These are phyloP conservation scores for Lochmaea capreae DNA, from an alignment of 2,888 invertebrate species.

Conservation along the genomic window DNA sequence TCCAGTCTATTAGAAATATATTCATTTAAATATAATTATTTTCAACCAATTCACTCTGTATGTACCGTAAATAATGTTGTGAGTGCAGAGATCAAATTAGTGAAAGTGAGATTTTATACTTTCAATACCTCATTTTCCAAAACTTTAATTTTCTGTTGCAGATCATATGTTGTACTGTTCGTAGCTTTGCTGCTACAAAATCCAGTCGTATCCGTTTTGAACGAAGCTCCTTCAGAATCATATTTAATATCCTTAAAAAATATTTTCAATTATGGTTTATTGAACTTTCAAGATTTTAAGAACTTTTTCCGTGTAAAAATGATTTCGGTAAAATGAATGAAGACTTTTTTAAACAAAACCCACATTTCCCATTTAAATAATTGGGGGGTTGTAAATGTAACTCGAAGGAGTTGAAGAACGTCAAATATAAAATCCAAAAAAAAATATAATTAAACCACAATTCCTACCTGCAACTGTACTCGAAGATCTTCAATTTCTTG, in stretches of 20 bases:
- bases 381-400: not conserved
- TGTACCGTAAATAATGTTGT: not conserved
- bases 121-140: constrained; percentile 52
- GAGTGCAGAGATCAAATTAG: too few species aligned
- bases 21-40: too few species aligned
- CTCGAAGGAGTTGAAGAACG: not conserved
- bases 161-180: constrained; percentile 42
- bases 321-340: too few species aligned
- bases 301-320: too few species aligned
- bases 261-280: constrained; percentile 1
- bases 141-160: constrained; percentile 50
- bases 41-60: not conserved
- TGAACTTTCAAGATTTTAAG: too few species aligned
- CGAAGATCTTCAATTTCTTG: constrained; percentile 64
- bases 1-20: too few species aligned
- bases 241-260: constrained; percentile 51
- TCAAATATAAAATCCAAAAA: constrained; percentile 3
- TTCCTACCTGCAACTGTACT: constrained; percentile 60
- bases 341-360: too few species aligned
- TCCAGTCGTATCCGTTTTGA: constrained; percentile 49
- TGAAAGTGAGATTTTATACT: not conserved
- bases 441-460: not conserved
- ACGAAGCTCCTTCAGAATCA: constrained; percentile 50
- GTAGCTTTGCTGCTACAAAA: constrained; percentile 44
- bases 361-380: too few species aligned